phyloP scores from a whole-genome alignment of 2,113 vertebrate species.

The Phaethon lepturus region DNA sequence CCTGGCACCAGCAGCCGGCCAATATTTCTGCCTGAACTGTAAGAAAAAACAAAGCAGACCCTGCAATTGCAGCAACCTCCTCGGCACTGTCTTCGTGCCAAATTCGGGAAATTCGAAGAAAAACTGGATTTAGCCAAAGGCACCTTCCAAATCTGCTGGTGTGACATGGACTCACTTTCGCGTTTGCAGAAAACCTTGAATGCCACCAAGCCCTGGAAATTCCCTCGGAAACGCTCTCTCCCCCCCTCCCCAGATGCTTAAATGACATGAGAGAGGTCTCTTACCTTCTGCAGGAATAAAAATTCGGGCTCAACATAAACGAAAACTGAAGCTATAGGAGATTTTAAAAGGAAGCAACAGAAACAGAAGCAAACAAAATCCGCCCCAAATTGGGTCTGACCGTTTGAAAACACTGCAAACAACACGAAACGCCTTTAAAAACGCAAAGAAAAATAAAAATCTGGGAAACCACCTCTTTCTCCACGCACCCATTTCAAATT shows the following conservation, averaged over 20 bases:
- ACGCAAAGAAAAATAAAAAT: no score
- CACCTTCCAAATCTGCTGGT: neutral
- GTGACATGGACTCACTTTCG: neutral
- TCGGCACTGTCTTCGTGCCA: neutral
- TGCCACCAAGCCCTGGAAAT: neutral
- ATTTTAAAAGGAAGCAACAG: neutral
- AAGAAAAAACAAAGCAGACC: neutral
- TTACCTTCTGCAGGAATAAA: neutral
- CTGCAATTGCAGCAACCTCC: accelerated
- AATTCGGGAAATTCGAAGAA: neutral
- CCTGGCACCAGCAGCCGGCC: neutral
- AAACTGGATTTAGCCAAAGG: neutral
- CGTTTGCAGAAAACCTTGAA: neutral
- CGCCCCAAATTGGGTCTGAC: neutral
- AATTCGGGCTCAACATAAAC: neutral
- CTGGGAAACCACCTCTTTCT: neutral
- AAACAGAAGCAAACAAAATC: neutral
- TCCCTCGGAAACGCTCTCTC: neutral
- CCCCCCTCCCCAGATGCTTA: neutral
- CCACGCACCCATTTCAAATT: neutral
- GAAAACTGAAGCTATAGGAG: neutral
- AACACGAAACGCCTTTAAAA: neutral
- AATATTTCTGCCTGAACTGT: neutral
- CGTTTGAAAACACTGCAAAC: neutral
- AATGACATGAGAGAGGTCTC: neutral